Base-by-base conservation (phyloP, 2,113 vertebrate species). In the Atherinomorus stipes region DNA sequence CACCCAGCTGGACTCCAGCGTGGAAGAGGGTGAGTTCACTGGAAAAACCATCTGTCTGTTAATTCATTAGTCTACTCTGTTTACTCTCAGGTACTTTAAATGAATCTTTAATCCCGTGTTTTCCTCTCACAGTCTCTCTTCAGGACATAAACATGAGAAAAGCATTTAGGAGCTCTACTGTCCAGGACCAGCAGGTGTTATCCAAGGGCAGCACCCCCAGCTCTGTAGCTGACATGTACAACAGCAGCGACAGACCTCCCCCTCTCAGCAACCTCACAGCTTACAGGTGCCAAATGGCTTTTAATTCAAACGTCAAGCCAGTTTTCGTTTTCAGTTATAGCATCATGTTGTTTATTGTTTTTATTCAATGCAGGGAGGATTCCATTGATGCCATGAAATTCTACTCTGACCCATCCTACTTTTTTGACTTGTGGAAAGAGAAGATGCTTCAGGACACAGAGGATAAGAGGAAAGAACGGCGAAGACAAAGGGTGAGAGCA, bases 381-480 rank as follows among this genome's bases (percentile, higher is more conserved):
- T 95, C 94, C 60, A 94, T 94, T 50, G 97, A 98, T 6, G 97
- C 96, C 8, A 93, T 98, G 89, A 97, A 95, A 67, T 98, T 98
- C 90, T 98, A 99, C 87, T 98, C 97, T 0, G 96, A 99, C 91
- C 97, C 97, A 5, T 98, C 97, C 0, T 99, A 98, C 92, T 99
- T 99, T 91, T 99, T 99, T 88, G 95, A 98, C 86, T 93, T 99
- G 77, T 99, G 98, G 98, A 99, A 96, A 90, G 96, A 99, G 89
- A 99, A 97, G 91, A 99, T 99, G 97, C 93, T 99, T 47, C 97
- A 97, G 85, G 98, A 98, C 92, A 99, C 97, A 1, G 97, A 99
- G 90, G 95, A 98, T 45, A 99, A 98, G 82, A 94, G 96, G 71
- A 98, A 96, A 89, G 97, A 97, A 81, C 90, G 84, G 57, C 73